Conservation (phyloP, 2,888 invertebrate species). For the Ormyrus thymus region DNA sequence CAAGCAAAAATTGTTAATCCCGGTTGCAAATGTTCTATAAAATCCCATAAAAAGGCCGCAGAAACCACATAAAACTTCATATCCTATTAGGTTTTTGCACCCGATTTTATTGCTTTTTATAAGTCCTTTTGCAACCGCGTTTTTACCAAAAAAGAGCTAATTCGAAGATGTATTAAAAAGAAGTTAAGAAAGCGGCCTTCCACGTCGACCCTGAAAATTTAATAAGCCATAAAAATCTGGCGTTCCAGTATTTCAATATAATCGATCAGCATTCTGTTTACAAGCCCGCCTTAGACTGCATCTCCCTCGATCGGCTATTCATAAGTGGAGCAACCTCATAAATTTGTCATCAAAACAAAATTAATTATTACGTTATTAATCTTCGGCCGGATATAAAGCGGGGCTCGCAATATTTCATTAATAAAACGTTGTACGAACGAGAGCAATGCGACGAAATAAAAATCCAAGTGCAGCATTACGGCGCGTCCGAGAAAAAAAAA, state of each 20-base stretch:
- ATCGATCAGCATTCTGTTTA: constrained; percentile 34
- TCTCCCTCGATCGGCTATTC: constrained; percentile 29
- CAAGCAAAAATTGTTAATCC: too few relatives aligned
- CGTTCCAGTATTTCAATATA: neutral
- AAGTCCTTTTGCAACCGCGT: too few relatives aligned
- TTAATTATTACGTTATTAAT: constrained; percentile 52
- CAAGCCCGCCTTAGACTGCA: neutral
- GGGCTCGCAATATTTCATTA: constrained; percentile 40
- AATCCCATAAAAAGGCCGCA: too few relatives aligned
- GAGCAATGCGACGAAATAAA: constrained; percentile 12
- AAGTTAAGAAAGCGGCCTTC: too few relatives aligned
- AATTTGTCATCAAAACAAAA: constrained; percentile 48
- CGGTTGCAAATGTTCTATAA: too few relatives aligned
- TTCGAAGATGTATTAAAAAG: too few relatives aligned
- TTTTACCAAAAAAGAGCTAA: too few relatives aligned
- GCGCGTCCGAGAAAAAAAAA: neutral
- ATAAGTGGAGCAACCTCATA: constrained; percentile 18
- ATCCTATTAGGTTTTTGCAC: too few relatives aligned
- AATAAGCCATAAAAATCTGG: too few relatives aligned
- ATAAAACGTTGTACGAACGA: constrained; percentile 33
- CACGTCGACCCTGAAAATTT: too few relatives aligned
- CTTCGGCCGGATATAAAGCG: constrained; percentile 4
- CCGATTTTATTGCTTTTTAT: too few relatives aligned
- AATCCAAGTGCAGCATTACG: constrained; percentile 3
- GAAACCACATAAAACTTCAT: too few relatives aligned